Evolutionary conservation across 2,797 vertebrate species (phyloP).

Genomic region (Pseudochirops corinnae): DNA sequence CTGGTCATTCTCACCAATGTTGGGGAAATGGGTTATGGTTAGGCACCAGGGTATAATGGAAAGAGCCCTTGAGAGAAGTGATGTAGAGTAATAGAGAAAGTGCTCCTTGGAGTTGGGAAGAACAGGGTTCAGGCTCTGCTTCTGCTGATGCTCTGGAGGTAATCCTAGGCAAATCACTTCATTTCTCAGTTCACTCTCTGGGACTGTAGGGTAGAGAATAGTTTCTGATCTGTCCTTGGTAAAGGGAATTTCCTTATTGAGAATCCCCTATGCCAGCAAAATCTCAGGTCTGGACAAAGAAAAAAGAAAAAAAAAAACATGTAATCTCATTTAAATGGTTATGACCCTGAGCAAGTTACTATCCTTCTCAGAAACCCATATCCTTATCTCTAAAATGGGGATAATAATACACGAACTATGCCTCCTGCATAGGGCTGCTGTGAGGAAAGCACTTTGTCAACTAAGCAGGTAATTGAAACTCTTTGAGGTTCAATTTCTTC

Average conservation of each 20-base stretch:
- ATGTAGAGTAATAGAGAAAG: background rate
- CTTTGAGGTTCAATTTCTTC: slow-evolving; percentile 48
- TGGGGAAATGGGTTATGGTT: background rate
- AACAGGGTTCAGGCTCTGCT: background rate
- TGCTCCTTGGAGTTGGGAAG: background rate
- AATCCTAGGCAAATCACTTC: background rate
- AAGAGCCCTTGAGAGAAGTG: background rate
- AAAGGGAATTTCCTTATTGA: background rate
- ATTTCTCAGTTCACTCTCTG: background rate
- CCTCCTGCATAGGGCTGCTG: background rate
- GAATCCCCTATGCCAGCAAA: background rate
- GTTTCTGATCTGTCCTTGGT: background rate
- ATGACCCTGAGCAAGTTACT: background rate
- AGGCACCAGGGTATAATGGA: background rate
- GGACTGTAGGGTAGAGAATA: background rate
- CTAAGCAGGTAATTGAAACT: background rate
- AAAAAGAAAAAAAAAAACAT: background rate
- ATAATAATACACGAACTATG: background rate
- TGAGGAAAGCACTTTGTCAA: background rate
- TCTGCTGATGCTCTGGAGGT: background rate
- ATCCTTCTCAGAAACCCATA: background rate
- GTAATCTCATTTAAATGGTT: background rate
- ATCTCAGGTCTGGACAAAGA: background rate
- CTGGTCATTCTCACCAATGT: background rate
- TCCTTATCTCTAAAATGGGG: background rate